Evolutionary conservation across 1,140 invertebrate genomes (phyloP).

Genomic region (Alviniconcha marisindica): DNA sequence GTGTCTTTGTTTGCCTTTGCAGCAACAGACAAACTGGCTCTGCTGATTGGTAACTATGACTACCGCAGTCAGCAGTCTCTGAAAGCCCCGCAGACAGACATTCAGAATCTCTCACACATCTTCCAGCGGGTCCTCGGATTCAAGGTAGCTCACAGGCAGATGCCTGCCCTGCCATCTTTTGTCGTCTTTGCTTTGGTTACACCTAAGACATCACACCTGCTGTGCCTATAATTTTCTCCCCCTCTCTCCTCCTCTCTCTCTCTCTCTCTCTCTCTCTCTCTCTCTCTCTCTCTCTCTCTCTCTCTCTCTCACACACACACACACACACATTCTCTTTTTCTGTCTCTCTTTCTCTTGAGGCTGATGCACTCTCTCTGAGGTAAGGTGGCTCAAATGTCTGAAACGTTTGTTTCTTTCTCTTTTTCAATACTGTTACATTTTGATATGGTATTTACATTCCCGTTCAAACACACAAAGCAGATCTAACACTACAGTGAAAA

Average conservation of each 20-base stretch:
- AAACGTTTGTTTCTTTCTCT: too few relatives aligned
- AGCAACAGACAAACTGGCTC: conserved; percentile 77
- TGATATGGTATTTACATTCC: too few relatives aligned
- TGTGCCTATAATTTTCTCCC: neutral
- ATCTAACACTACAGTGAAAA: too few relatives aligned
- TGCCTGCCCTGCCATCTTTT: neutral
- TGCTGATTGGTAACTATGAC: conserved; percentile 76
- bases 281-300: neutral
- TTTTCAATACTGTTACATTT: too few relatives aligned
- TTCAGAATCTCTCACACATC: conserved; percentile 60
- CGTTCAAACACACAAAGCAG: too few relatives aligned
- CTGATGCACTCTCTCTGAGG: too few relatives aligned
- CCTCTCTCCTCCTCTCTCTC: neutral
- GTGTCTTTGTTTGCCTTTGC: conserved; percentile 40
- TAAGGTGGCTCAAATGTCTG: too few relatives aligned
- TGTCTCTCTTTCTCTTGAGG: too few relatives aligned
- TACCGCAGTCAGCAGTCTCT: conserved; percentile 73
- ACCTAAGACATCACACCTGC: neutral
- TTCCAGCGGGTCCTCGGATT: conserved; percentile 72
- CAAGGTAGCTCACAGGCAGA: conserved; percentile 56
- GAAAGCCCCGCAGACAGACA: conserved; percentile 74
- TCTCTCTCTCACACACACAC: too few relatives aligned
- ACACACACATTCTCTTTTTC: too few relatives aligned
- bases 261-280: neutral
- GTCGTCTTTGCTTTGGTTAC: neutral